Evolutionary conservation across 2,888 invertebrate species (phyloP).

Genomic region (Acrobasis consociella): DNA sequence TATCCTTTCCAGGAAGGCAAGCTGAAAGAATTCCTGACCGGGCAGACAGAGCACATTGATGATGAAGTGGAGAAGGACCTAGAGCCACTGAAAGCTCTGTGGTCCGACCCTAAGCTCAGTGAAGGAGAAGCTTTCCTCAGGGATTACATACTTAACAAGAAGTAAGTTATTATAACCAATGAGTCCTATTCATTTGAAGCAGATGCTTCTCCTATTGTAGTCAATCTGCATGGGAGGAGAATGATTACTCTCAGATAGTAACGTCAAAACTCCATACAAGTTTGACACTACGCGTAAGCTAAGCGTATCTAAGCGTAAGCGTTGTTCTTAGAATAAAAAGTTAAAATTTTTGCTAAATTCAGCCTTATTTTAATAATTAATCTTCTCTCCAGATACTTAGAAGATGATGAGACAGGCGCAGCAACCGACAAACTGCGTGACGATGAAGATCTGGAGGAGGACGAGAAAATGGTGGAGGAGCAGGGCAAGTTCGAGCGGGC

Average conservation of each 20-base stretch:
- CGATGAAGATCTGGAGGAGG: conserved; percentile 82
- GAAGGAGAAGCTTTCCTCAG: conserved; percentile 94
- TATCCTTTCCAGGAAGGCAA: conserved; percentile 55
- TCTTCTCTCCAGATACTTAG: conserved; percentile 54
- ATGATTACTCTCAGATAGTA: too few relatives aligned
- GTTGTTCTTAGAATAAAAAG: too few relatives aligned
- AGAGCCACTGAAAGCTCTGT: conserved; percentile 90
- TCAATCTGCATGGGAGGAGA: too few relatives aligned
- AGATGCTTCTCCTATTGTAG: too few relatives aligned
- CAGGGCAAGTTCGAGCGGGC: conserved; percentile 97
- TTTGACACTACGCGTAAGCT: too few relatives aligned
- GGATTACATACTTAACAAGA: conserved; percentile 95
- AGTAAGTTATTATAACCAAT: conserved; percentile 55
- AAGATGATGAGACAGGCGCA: conserved; percentile 82
- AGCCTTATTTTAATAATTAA: too few relatives aligned
- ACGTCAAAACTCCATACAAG: too few relatives aligned
- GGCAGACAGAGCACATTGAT: conserved; percentile 85
- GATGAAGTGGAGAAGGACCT: conserved; percentile 84
- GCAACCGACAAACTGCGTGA: conserved; percentile 59
- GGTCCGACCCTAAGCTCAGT: conserved; percentile 92
- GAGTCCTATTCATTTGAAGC: too few relatives aligned
- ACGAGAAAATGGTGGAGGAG: conserved; percentile 89
- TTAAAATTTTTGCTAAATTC: too few relatives aligned
- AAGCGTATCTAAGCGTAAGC: too few relatives aligned
- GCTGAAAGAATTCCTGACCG: conserved; percentile 89